These are phyloP conservation scores for Cathartes aura DNA, from an alignment of 2,113 vertebrate genomes.

Conservation along the genomic window DNA sequence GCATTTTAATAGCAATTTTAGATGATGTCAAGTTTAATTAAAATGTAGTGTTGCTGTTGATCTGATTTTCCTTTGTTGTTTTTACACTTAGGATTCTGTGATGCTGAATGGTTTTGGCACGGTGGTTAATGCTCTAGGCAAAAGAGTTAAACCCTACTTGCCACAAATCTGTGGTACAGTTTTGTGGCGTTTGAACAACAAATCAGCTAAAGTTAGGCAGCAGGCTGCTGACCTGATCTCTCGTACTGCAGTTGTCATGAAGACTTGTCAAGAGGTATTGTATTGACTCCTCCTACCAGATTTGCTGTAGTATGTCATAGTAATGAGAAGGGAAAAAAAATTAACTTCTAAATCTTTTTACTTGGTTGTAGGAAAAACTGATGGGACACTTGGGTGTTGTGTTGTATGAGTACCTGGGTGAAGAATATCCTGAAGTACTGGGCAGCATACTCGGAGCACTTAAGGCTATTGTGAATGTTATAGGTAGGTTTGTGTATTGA, in stretches of 20 bases:
- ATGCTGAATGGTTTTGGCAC: conserved; percentile 99
- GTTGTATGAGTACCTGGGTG: conserved; percentile 97
- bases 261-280: conserved; percentile 97
- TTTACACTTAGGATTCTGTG: conserved; percentile 88
- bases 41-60: background rate
- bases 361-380: conserved; percentile 89
- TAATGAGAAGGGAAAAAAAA: background rate
- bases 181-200: conserved; percentile 98
- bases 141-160: conserved; percentile 96
- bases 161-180: conserved; percentile 99
- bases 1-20: background rate
- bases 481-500: conserved; percentile 80
- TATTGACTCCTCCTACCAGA: conserved; percentile 16
- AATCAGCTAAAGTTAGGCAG: conserved; percentile 96
- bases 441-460: conserved; percentile 97
- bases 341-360: background rate
- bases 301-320: background rate
- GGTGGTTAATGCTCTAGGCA: conserved; percentile 97
- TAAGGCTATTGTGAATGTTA: conserved; percentile 98
- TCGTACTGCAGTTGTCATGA: conserved; percentile 98
- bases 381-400: conserved; percentile 99
- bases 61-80: background rate
- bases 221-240: conserved; percentile 98
- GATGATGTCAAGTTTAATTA: background rate
- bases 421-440: conserved; percentile 97